Evolutionary conservation across 2,888 invertebrate species (phyloP).

Genomic region (Leuctra nigra): DNA sequence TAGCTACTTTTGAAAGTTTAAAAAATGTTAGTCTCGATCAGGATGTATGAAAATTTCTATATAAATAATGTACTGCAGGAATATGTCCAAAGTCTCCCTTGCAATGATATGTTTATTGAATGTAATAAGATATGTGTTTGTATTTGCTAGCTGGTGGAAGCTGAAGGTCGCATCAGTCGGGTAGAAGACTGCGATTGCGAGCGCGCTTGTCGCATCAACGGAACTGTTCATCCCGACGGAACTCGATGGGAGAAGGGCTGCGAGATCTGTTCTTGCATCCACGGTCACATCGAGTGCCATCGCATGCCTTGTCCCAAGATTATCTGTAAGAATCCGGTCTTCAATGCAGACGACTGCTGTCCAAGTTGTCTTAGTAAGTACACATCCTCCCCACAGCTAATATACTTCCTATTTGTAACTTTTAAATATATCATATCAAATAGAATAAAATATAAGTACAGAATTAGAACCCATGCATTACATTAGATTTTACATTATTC

Average conservation of each 20-base stretch:
- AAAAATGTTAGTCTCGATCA: not conserved
- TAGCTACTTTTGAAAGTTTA: not conserved
- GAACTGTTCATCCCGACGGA: constrained; percentile 73
- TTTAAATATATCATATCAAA: too few relatives aligned
- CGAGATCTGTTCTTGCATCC: constrained; percentile 82
- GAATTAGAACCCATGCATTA: too few relatives aligned
- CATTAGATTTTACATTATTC: too few relatives aligned
- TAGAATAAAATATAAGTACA: too few relatives aligned
- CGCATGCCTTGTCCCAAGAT: constrained; percentile 71
- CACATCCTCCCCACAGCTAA: too few relatives aligned
- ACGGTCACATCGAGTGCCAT: constrained; percentile 78
- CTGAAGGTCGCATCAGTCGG: constrained; percentile 68
- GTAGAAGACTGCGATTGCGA: constrained; percentile 88
- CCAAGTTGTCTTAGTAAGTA: constrained; percentile 81
- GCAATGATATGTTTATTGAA: too few relatives aligned
- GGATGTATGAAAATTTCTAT: too few relatives aligned
- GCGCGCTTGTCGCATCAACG: constrained; percentile 78
- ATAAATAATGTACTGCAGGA: too few relatives aligned
- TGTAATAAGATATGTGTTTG: too few relatives aligned
- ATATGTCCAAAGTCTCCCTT: too few relatives aligned
- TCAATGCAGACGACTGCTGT: constrained; percentile 74
- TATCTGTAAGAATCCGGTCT: constrained; percentile 73
- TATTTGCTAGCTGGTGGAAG: constrained; percentile 68
- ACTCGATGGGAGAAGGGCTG: constrained; percentile 80
- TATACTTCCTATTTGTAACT: too few relatives aligned